These are phyloP conservation scores for Rapana venosa DNA, from an alignment of 2,888 invertebrate species.

Conservation along the genomic window DNA sequence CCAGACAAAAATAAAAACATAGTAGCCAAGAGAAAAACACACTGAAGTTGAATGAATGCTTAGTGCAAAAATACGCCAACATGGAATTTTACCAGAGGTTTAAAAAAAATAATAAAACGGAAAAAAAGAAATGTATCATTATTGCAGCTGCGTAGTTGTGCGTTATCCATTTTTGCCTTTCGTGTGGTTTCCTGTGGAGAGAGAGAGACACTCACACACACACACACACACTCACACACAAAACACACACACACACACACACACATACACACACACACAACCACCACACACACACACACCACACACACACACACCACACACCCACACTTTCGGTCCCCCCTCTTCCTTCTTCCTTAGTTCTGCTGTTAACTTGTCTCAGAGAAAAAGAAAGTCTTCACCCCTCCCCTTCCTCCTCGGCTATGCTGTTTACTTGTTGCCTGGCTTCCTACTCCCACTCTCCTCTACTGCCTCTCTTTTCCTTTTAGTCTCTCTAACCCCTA, in stretches of 20 bases:
- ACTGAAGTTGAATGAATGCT: no score
- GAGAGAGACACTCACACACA: background rate
- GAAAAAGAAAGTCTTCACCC: background rate
- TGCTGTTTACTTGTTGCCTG: background rate
- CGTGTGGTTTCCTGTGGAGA: no score
- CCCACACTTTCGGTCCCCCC: background rate
- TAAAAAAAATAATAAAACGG: no score
- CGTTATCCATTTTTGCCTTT: no score
- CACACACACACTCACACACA: background rate
- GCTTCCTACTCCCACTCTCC: background rate
- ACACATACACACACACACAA: background rate
- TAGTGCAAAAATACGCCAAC: no score
- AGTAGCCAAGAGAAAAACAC: no score
- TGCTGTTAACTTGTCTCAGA: no score
- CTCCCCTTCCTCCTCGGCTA: background rate
- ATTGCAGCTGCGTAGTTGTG: no score
- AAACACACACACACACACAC: background rate
- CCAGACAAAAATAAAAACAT: no score
- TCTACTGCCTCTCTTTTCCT: background rate
- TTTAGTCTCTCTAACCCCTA: background rate
- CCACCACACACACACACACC: background rate
- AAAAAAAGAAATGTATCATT: no score
- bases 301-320: background rate
- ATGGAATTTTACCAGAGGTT: no score
- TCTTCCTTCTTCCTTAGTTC: background rate